Conservation (phyloP, 1,140 invertebrate genomes). For the Ips nitidus region DNA sequence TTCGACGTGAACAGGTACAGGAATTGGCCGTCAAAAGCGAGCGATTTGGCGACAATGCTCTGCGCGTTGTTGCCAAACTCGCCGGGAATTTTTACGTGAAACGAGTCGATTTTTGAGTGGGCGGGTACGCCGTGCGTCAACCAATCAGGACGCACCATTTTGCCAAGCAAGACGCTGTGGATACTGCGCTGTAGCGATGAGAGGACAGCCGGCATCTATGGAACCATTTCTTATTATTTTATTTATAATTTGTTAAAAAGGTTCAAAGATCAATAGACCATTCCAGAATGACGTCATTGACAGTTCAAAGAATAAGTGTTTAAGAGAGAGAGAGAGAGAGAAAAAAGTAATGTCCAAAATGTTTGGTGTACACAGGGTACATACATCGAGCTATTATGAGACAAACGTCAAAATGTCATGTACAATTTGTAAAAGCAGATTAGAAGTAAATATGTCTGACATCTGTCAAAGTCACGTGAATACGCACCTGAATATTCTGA, state of each 20-base stretch:
- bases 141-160: constrained; percentile 82
- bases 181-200: constrained; percentile 86
- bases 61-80: constrained; percentile 53
- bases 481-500: constrained; percentile 75
- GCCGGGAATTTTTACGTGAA: constrained; percentile 57
- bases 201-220: constrained; percentile 81
- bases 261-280: not conserved
- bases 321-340: too few relatives aligned
- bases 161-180: constrained; percentile 82
- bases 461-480: not conserved
- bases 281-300: too few relatives aligned
- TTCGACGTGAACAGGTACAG: constrained; percentile 80
- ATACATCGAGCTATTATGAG: too few relatives aligned
- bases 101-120: constrained; percentile 73
- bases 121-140: constrained; percentile 82
- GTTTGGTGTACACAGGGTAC: too few relatives aligned
- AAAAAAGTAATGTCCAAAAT: too few relatives aligned
- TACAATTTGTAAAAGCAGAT: too few relatives aligned
- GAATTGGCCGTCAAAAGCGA: constrained; percentile 86
- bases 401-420: too few relatives aligned
- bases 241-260: not conserved
- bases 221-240: constrained; percentile 4
- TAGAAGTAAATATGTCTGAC: too few relatives aligned
- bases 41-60: constrained; percentile 56
- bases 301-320: too few relatives aligned